Percentiles rank a stretch among this genome's conserved stretches.
Evolutionary conservation across 2,113 vertebrate genomes (phyloP).

Genomic region (Otis tarda): DNA sequence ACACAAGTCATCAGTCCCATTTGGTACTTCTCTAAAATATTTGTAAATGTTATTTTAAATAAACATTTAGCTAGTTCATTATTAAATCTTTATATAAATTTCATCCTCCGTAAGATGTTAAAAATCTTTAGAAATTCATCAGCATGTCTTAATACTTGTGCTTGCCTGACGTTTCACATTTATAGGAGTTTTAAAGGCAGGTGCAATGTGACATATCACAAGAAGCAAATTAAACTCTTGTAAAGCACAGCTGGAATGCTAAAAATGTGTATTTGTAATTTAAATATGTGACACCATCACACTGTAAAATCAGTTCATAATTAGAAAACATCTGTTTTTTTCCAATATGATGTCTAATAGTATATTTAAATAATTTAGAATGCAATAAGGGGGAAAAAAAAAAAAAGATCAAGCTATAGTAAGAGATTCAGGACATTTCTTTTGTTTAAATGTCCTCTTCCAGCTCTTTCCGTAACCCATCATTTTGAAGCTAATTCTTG

Average conservation of each 20-base stretch:
- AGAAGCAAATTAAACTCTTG: constrained; percentile 86
- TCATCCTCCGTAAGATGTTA: constrained; percentile 63
- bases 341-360: constrained; percentile 82
- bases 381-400: constrained; percentile 54
- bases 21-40: constrained; percentile 70
- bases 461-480: constrained; percentile 56
- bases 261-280: constrained; percentile 88
- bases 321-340: constrained; percentile 86
- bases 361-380: constrained; percentile 88
- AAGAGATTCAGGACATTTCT: constrained; percentile 68
- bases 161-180: constrained; percentile 82
- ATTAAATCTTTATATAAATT: constrained; percentile 73
- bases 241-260: constrained; percentile 87
- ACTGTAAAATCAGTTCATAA: constrained; percentile 87
- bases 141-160: constrained; percentile 76
- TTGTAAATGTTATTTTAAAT: constrained; percentile 79
- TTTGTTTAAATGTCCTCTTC: constrained; percentile 67
- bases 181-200: constrained; percentile 85
- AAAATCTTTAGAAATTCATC: constrained; percentile 77
- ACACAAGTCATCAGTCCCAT: constrained; percentile 56
- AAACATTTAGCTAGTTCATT: constrained; percentile 72
- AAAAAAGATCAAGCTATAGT: constrained; percentile 33
- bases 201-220: constrained; percentile 84
- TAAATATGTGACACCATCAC: constrained; percentile 85
- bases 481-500: constrained; percentile 73